phyloP scores from a whole-genome alignment of 2,888 invertebrate species.

The Megastigmus dorsalis region DNA sequence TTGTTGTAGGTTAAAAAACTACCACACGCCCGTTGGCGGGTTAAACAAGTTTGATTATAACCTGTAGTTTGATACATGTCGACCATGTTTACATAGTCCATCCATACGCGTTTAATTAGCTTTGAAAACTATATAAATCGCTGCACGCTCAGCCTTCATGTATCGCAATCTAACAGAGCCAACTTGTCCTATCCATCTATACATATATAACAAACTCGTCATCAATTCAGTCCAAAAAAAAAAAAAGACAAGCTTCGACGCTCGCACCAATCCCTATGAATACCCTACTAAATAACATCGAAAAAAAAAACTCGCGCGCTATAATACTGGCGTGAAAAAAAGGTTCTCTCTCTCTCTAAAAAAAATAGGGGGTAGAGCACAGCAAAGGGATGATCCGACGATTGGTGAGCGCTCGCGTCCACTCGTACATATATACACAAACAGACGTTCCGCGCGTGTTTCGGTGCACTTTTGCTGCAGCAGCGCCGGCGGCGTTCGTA shows the following conservation, averaged over 20 bases:
- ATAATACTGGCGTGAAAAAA: no score
- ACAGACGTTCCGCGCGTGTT: background rate
- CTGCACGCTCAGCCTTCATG: background rate
- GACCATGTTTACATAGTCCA: no score
- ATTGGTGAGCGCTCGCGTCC: background rate
- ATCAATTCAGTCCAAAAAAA: slow-evolving; percentile 6
- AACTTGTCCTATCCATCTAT: background rate
- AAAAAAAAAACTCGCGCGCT: slow-evolving; percentile 4
- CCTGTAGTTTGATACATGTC: no score
- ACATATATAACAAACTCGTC: background rate
- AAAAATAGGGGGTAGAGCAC: no score
- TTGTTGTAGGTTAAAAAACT: no score
- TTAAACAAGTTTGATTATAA: no score
- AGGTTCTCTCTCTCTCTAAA: no score
- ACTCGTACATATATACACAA: no score
- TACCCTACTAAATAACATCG: slow-evolving; percentile 7
- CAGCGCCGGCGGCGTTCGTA: no score
- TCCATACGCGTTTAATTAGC: no score
- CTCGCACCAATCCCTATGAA: background rate
- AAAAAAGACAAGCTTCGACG: background rate
- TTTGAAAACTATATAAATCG: background rate
- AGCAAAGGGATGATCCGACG: slow-evolving; percentile 41
- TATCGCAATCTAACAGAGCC: background rate
- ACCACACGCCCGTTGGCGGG: no score
- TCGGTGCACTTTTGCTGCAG: slow-evolving; percentile 46